Base-by-base conservation (phyloP, 2,113 vertebrate species). In the Lophura nycthemera region DNA sequence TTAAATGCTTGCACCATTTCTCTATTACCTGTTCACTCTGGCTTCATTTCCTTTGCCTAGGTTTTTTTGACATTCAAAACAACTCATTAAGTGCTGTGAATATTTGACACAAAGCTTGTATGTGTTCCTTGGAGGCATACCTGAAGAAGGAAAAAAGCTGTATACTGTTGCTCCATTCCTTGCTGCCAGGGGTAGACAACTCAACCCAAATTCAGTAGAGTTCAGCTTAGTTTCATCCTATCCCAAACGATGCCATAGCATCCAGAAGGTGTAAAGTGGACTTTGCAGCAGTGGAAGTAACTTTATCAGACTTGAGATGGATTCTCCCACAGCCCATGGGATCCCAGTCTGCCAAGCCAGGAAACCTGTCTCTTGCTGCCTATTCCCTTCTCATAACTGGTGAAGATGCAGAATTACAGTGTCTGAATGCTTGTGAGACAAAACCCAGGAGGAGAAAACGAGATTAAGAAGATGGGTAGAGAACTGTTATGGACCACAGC, bases 151-250 rank as follows among this genome's bases (percentile, higher is more conserved):
- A 67, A 64, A 48, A 16, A 84, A 60, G 15, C 10, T 18, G 22
- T 0, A 1, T 60, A 42, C 45, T 1, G 0, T 15, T 72, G 48
- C 56, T 6, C 38, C 21, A 48, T n/a, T 29, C 24, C 27, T 54
- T 76, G 22, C 32, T 86, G 24, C 10, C 42, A 27, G 10, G 24
- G 36, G 25, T 8, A 63, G 10, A 54, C 1, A 61, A 13, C 6
- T 79, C 63, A 86, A 76, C 47, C 14, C 17, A 70, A 21, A 50
- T 7, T 27, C 30, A 65, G n/a, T 20, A 40, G 56, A 86, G 36
- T 54, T 65, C 20, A 57, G 13, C 54, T 27, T 69, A 32, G 13
- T 79, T 14, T 32, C 36, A n/a, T 7, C 16, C 6, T 11, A 36
- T 14, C 11, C 7, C 66, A 60, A 80, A 64, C 84, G 54, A 64